Base-by-base conservation (phyloP, 2,113 vertebrate genomes). In the Oncorhynchus kisutch region DNA sequence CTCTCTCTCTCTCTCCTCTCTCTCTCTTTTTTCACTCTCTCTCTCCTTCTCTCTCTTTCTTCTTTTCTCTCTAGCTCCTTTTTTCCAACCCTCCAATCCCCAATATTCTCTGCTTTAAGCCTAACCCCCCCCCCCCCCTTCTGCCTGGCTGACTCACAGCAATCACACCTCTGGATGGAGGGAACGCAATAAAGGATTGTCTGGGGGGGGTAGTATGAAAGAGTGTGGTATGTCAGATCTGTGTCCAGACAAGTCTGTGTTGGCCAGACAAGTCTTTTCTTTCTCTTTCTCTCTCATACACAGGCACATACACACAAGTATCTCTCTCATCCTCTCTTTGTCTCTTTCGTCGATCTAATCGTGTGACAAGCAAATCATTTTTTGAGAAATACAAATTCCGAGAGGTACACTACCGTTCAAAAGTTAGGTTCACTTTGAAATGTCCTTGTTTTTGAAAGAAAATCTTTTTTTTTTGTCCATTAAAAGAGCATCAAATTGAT, bases 81-180 rank as follows among this genome's bases (percentile, higher is more conserved):
- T 13, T 14, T 13, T 66, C 65, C 51, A 27, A 14, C 25, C 13
- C 22, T 22, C 25, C 22, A n/a, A 1, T 16, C 70, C 14, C 22
- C 25, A 20, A 54, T 29, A 59, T 49, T 24, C 13, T 70, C 22
- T 20, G 78, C 73, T 73, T 81, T 81, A 78, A 80, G 78, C 78
- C 76, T 49, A 20, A 54, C n/a, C 25, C 14, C 9, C 24, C 25
- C 51, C 0, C 45, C 29, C 45, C 48, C n/a, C 29, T 2, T 25
- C 85, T 82, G 74, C 71, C 81, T 81, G 75, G 68, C 77, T 24
- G 49, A 31, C 49, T 66, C 73, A 5, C 59, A 67, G 59, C 25
- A 2, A 14, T 69, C 31, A 67, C 65, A 67, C 65, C 25, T 31
- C 25, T 67, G 27, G 34, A 67, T 67, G 65, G 65, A 31, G 27